Conservation (phyloP, 2,888 invertebrate species). For the Dusona sp. region DNA sequence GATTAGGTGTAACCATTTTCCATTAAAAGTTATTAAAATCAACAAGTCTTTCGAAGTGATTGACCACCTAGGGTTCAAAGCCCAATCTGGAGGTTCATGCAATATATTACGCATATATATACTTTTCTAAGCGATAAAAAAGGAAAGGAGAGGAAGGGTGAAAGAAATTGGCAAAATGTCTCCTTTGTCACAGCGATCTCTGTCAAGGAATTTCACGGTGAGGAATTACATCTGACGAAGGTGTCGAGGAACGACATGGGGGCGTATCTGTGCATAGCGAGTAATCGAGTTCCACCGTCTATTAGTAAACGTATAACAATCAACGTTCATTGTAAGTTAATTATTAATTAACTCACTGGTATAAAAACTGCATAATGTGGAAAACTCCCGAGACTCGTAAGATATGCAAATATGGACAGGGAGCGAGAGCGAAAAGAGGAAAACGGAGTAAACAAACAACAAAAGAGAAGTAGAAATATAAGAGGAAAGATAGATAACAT, state of each 20-base stretch:
- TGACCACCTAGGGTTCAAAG: neutral
- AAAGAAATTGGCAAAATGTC: neutral
- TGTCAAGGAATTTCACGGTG: constrained; percentile 89
- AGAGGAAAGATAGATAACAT: neutral
- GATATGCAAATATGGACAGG: neutral
- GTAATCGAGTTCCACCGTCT: constrained; percentile 94
- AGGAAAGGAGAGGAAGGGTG: neutral
- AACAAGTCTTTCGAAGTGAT: neutral
- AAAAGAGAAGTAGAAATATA: neutral
- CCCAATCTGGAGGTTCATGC: neutral
- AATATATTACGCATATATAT: neutral
- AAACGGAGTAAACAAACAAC: neutral
- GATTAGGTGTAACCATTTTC: neutral
- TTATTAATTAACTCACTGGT: constrained; percentile 63
- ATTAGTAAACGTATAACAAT: constrained; percentile 95
- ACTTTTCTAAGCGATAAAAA: neutral
- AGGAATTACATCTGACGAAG: constrained; percentile 91
- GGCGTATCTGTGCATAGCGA: constrained; percentile 95
- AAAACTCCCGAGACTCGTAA: neutral
- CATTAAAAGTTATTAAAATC: neutral
- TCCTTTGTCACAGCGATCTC: constrained; percentile 85
- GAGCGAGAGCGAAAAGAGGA: neutral
- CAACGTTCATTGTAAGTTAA: constrained; percentile 95
- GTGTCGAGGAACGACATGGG: constrained; percentile 96
- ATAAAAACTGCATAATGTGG: constrained; percentile 8